Evolutionary conservation across 2,797 vertebrate genomes (phyloP), one percentile per base, ranked within the genome.

Genomic region (Neomorphus geoffroyi): DNA sequence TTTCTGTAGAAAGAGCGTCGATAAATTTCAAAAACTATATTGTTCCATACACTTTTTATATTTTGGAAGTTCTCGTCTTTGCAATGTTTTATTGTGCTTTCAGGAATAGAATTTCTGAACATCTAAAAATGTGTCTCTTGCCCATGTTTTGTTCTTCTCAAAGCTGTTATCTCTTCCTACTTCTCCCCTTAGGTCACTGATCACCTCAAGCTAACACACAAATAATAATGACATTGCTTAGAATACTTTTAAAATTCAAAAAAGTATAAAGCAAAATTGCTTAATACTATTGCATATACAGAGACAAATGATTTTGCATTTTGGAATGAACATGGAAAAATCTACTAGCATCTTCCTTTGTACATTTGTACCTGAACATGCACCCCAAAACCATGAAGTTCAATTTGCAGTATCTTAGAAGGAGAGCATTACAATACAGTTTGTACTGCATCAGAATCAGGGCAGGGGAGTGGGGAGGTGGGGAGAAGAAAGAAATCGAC

Each of bases 351-450:
- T 23, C 60, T 62, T 58, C 11, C 19, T 60, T 41, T 41, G 5
- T 50, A 14, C 8, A 11, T 15, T 30, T 60, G 16, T 33, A 64
- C 27, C 13, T 54, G 7, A 50, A 80, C 3, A 3, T 5, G 10
- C 18, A 78, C 11, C n/a, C 4, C 19, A 54, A 82, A 81, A 6
- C 0, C 15, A 66, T 2, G 1, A 74, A 60, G 11, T 3, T 23
- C 2, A 17, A 0, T 0, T 7, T 41, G 32, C 9, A n/a, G 15
- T 39, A 23, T 28, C 11, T 71, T 45, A 24, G 21, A 58, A 7
- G 37, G 2, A 51, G 13, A 60, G 19, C 6, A 26, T 22, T 39
- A 16, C 6, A 70, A 43, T 5, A 14, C 18, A 35, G 21, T 27
- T 73, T 64, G 19, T 43, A 22, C 13, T 71, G n/a, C 18, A 71